These are phyloP conservation scores for Premnoplex brunnescens DNA, from an alignment of 2,797 vertebrate species.

Conservation along the genomic window DNA sequence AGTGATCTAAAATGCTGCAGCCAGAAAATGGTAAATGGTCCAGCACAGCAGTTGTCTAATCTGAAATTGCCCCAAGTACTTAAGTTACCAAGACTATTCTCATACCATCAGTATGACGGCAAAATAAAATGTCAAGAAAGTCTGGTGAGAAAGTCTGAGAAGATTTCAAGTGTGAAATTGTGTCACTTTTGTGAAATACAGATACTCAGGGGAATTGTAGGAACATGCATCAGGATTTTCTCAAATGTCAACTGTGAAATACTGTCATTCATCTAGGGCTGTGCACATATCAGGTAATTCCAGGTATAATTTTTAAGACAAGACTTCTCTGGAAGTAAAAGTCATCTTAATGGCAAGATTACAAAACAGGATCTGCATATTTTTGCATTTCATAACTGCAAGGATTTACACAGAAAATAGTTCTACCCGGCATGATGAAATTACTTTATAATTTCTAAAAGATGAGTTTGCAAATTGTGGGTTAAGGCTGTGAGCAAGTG, in stretches of 20 bases:
- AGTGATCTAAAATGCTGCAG: neutral
- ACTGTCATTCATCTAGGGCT: neutral
- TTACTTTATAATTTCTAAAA: neutral
- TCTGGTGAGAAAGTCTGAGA: neutral
- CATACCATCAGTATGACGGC: neutral
- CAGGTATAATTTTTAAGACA: neutral
- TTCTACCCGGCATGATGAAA: neutral
- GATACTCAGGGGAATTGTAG: neutral
- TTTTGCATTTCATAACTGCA: neutral
- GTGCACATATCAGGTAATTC: neutral
- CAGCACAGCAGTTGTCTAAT: neutral
- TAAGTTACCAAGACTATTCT: neutral
- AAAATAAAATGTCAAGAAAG: neutral
- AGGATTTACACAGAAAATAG: neutral
- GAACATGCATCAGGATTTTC: neutral
- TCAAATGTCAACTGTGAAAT: neutral
- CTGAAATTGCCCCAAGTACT: neutral
- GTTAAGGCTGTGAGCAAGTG: neutral
- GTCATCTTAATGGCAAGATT: neutral
- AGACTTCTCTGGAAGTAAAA: neutral
- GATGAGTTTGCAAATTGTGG: neutral
- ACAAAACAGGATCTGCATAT: neutral
- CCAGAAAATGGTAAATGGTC: neutral
- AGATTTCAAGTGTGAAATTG: neutral
- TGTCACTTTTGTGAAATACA: neutral